Conservation (phyloP, 1,140 invertebrate species). For the Camponotus vicinus region DNA sequence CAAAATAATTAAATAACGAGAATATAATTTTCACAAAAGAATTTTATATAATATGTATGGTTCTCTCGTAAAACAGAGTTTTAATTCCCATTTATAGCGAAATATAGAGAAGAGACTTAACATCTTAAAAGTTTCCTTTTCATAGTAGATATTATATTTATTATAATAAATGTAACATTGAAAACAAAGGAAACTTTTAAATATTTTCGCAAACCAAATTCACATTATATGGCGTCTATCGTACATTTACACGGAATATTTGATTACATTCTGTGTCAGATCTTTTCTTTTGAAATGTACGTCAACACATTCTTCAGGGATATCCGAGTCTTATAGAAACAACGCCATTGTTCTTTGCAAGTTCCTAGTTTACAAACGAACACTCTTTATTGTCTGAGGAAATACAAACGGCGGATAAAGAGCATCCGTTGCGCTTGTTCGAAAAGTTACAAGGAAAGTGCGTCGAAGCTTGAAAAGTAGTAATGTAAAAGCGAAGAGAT, state of each 20-base stretch:
- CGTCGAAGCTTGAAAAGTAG: not conserved
- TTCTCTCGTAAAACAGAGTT: not conserved
- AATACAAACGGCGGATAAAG: not conserved
- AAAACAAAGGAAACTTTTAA: constrained; percentile 31
- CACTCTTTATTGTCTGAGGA: constrained; percentile 24
- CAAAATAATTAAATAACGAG: not conserved
- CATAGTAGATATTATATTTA: not conserved
- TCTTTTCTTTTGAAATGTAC: constrained; percentile 2
- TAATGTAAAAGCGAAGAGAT: constrained; percentile 25
- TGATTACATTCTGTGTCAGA: not conserved
- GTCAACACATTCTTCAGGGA: not conserved
- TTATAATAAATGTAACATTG: not conserved
- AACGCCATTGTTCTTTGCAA: constrained; percentile 6
- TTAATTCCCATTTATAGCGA: not conserved
- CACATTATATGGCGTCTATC: constrained; percentile 8
- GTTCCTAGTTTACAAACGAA: constrained; percentile 38
- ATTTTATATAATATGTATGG: not conserved
- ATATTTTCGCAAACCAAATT: not conserved
- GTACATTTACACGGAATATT: constrained; percentile 29
- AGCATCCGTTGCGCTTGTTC: constrained; percentile 7
- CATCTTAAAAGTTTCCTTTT: not conserved
- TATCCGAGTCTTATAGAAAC: not conserved
- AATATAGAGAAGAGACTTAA: not conserved
- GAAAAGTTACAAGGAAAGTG: constrained; percentile 24
- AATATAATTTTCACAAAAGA: not conserved